A percentile compares a stretch with the other conserved stretches of the same genome.
Evolutionary conservation across 2,888 invertebrate species (phyloP).

Genomic region (Caenorhabditis wallacei): DNA sequence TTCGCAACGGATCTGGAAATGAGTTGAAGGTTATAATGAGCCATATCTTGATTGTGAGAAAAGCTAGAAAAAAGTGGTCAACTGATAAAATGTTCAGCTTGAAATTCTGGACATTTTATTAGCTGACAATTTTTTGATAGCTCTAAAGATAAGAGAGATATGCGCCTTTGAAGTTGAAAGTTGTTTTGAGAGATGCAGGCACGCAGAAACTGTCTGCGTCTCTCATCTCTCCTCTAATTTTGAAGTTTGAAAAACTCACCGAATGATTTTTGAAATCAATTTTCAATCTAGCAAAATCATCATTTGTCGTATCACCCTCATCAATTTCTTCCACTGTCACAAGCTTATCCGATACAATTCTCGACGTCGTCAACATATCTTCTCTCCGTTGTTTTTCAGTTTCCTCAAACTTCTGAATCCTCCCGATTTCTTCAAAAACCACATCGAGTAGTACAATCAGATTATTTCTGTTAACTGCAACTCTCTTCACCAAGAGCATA

Average conservation of each 20-base stretch:
- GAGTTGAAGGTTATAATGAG: too few relatives aligned
- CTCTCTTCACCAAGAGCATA: constrained; percentile 73
- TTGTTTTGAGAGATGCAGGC: background rate
- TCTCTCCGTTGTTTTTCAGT: constrained; percentile 60
- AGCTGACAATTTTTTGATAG: too few relatives aligned
- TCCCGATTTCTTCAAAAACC: constrained; percentile 62
- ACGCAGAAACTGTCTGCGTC: too few relatives aligned
- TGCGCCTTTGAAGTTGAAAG: background rate
- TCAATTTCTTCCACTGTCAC: constrained; percentile 29
- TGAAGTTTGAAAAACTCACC: constrained; percentile 36
- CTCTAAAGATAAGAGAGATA: too few relatives aligned
- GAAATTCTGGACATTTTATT: too few relatives aligned
- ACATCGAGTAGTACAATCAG: constrained; percentile 61
- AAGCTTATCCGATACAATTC: constrained; percentile 47
- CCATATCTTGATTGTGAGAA: too few relatives aligned
- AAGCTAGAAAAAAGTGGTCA: background rate
- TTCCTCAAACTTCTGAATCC: constrained; percentile 68
- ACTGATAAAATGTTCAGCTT: background rate
- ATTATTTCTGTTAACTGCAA: constrained; percentile 65
- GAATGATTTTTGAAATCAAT: constrained; percentile 72
- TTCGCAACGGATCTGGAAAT: constrained; percentile 67
- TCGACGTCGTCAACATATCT: constrained; percentile 66
- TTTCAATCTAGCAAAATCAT: constrained; percentile 66
- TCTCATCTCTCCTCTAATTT: too few relatives aligned
- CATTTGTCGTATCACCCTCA: constrained; percentile 55